These are phyloP conservation scores for Bos taurus DNA, from an alignment of 2,113 vertebrate species.

Conservation along the genomic window DNA sequence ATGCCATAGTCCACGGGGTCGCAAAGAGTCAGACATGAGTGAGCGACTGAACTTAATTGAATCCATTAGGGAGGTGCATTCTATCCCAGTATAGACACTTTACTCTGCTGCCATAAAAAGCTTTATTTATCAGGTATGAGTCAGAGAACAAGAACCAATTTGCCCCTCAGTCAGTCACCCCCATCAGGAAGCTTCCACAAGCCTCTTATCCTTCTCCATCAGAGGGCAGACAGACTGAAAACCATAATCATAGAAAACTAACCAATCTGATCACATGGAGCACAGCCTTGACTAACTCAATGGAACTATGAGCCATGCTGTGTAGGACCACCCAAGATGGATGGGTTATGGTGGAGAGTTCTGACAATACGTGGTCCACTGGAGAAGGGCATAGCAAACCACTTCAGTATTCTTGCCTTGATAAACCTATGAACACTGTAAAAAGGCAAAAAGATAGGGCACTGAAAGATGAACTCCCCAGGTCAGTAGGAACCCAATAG, in stretches of 20 bases:
- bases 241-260: neutral
- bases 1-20: fast-evolving
- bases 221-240: neutral
- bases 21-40: neutral
- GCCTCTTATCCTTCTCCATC: neutral
- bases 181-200: neutral
- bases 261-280: neutral
- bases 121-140: neutral
- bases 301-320: neutral
- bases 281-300: neutral
- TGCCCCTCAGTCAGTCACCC: neutral
- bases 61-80: neutral
- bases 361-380: neutral
- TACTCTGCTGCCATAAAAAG: neutral
- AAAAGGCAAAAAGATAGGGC: neutral
- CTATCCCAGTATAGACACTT: neutral
- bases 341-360: neutral
- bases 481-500: neutral
- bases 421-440: neutral
- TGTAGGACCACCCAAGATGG: neutral
- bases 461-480: neutral
- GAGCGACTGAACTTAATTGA: neutral
- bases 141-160: neutral
- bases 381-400: neutral
- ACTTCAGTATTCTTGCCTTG: neutral